A percentile compares a stretch with the other conserved stretches of the same genome.
phyloP scores from a whole-genome alignment of 2,888 invertebrate species.

The Drosophila paranaensis region DNA sequence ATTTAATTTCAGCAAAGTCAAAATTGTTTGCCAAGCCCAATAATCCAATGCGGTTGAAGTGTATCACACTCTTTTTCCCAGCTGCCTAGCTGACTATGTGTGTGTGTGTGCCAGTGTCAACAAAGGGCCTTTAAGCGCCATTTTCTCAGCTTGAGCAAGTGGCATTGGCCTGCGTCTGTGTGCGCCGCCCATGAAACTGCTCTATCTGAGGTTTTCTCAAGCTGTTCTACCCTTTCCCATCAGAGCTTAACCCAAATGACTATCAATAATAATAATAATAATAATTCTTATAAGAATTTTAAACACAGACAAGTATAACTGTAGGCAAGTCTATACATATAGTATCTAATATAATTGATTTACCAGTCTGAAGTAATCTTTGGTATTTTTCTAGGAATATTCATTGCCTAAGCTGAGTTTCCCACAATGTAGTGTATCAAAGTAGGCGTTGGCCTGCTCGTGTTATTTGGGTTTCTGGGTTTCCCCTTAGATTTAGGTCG shows the following conservation, averaged over 20 bases:
- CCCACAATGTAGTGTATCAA: conserved; percentile 27
- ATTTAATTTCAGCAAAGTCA: conserved; percentile 62
- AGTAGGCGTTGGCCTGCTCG: background rate
- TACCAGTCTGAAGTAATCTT: background rate
- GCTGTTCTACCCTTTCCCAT: conserved; percentile 26
- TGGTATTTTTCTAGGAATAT: background rate
- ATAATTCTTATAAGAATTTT: background rate
- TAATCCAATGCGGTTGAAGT: conserved; percentile 68
- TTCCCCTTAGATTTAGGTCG: conserved; percentile 48
- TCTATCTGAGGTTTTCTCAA: conserved; percentile 6
- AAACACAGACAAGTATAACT: no score
- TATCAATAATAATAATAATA: background rate
- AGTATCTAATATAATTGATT: background rate
- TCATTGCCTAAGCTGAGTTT: background rate
- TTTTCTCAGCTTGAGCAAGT: conserved; percentile 46
- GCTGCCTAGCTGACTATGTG: conserved; percentile 1
- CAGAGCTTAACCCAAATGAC: background rate
- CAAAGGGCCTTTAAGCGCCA: conserved; percentile 55
- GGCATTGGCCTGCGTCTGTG: conserved; percentile 26
- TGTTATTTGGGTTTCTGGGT: background rate
- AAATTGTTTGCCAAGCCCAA: conserved; percentile 58
- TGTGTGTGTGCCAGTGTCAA: conserved; percentile 44
- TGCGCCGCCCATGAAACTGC: conserved; percentile 15
- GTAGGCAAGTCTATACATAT: no score
- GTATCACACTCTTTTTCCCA: conserved; percentile 21